phyloP scores from a whole-genome alignment of 1,140 invertebrate species.

The Sinonovacula constricta region DNA sequence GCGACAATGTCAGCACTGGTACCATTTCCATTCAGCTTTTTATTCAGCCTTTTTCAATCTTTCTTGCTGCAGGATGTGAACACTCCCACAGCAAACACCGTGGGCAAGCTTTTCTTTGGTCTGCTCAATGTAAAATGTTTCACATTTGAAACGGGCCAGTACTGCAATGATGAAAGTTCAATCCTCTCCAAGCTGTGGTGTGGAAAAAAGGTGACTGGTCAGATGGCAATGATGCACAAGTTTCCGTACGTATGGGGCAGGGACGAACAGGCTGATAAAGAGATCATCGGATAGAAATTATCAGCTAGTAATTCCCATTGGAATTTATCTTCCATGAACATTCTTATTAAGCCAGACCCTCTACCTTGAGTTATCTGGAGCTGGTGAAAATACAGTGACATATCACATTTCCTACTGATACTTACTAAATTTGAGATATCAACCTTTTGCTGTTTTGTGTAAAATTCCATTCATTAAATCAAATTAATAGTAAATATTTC shows the following conservation, averaged over 20 bases:
- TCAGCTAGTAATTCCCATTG: not conserved
- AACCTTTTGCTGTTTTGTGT: constrained; percentile 4
- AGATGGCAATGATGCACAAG: constrained; percentile 46
- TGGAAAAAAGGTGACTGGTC: constrained; percentile 44
- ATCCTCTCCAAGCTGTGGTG: constrained; percentile 61
- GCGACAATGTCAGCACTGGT: too few relatives aligned
- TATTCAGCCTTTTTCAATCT: too few relatives aligned
- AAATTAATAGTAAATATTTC: too few relatives aligned
- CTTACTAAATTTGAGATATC: not conserved
- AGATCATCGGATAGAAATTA: not conserved
- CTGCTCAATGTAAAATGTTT: constrained; percentile 62
- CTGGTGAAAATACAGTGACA: constrained; percentile 12
- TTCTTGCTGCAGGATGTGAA: constrained; percentile 56
- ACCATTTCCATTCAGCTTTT: too few relatives aligned
- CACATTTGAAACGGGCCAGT: constrained; percentile 53
- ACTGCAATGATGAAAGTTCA: constrained; percentile 53
- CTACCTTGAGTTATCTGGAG: not conserved
- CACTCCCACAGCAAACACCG: constrained; percentile 53
- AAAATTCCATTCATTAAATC: too few relatives aligned
- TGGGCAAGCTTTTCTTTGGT: constrained; percentile 63
- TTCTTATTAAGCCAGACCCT: not conserved
- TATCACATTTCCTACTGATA: not conserved
- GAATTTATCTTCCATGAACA: not conserved
- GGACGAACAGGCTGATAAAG: constrained; percentile 11
- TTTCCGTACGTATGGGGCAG: constrained; percentile 63